These are phyloP conservation scores for Drosophila melanica DNA, from an alignment of 1,140 invertebrate genomes.

Conservation along the genomic window DNA sequence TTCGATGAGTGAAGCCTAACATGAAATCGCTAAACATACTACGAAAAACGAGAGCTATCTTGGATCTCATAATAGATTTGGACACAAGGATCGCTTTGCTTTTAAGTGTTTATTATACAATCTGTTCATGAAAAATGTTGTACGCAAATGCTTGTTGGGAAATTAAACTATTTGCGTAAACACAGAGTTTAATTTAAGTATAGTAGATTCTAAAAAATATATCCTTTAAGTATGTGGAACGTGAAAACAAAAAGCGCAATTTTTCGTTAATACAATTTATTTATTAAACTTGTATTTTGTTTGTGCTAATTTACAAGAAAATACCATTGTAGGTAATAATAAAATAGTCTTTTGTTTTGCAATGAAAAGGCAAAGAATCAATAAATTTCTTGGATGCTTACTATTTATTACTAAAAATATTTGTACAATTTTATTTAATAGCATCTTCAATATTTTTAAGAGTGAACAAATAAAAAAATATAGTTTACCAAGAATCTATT, in stretches of 20 bases:
- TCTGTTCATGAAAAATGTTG: not conserved
- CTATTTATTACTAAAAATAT: too few relatives aligned
- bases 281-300: not conserved
- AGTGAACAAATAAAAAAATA: too few relatives aligned
- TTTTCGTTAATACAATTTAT: not conserved
- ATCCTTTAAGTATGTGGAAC: not conserved
- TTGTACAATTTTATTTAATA: too few relatives aligned
- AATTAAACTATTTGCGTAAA: not conserved
- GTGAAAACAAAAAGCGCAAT: not conserved
- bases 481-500: too few relatives aligned
- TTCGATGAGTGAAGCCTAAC: slow-evolving; percentile 13
- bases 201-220: too few relatives aligned
- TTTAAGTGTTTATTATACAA: not conserved
- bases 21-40: slow-evolving; percentile 29
- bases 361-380: too few relatives aligned
- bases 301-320: not conserved
- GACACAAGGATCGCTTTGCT: not conserved
- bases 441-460: too few relatives aligned
- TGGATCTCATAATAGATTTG: slow-evolving; percentile 14
- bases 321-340: too few relatives aligned
- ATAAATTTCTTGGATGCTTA: too few relatives aligned
- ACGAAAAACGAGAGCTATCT: slow-evolving; percentile 15
- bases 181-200: not conserved
- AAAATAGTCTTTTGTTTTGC: too few relatives aligned
- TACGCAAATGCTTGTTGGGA: too few relatives aligned